Percentiles rank a stretch among this genome's conserved stretches.
Evolutionary conservation across 92 coral and sea anemone species (phyloP).

Genomic region (Zoanthus solanderi): DNA sequence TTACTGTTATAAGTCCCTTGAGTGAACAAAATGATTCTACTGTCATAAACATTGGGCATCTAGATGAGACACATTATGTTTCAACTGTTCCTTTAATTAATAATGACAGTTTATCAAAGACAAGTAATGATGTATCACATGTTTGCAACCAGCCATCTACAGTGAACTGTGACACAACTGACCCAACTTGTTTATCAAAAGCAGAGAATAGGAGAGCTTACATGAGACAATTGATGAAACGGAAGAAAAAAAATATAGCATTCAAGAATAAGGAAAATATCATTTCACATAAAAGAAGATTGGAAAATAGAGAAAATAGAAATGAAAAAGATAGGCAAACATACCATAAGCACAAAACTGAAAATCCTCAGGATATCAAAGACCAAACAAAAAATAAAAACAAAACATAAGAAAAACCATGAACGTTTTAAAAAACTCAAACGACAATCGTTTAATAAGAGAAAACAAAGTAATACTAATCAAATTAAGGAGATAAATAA

Average conservation of each 20-base stretch:
- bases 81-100: conserved; percentile 53
- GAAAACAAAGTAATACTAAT: conserved; percentile 34
- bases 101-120: not conserved
- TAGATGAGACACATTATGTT: conserved; percentile 62
- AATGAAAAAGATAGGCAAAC: conserved; percentile 43
- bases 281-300: conserved; percentile 56
- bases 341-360: not conserved
- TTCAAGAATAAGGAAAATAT: conserved; percentile 43
- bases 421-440: conserved; percentile 37
- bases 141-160: not conserved
- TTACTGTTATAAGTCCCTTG: conserved; percentile 36
- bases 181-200: conserved; percentile 17
- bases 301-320: conserved; percentile 37
- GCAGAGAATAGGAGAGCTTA: conserved; percentile 43
- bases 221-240: conserved; percentile 50
- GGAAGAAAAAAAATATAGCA: conserved; percentile 32
- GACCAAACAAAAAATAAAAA: conserved; percentile 31
- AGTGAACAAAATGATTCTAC: conserved; percentile 23
- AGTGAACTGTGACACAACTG: not conserved
- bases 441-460: conserved; percentile 25
- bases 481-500: conserved; percentile 43
- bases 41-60: conserved; percentile 62
- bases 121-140: not conserved
- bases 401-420: conserved; percentile 19
- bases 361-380: not conserved